Evolutionary conservation across 1,140 invertebrate species (phyloP).

Genomic region (Lycorma delicatula): DNA sequence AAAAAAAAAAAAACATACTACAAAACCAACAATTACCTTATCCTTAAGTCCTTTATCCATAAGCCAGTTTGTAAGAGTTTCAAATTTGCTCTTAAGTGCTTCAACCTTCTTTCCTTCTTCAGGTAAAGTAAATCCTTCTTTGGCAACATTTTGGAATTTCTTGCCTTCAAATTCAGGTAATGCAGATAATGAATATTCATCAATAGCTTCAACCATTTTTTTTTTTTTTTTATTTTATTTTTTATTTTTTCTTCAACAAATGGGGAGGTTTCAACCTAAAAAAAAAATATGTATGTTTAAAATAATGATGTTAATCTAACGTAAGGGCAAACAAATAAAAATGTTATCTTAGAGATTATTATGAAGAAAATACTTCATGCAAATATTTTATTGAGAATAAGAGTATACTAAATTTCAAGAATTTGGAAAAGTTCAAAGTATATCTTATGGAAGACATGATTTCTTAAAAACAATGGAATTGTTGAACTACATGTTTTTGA

Average conservation of each 20-base stretch:
- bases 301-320: not conserved
- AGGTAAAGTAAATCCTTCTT: constrained; percentile 89
- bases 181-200: constrained; percentile 95
- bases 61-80: constrained; percentile 89
- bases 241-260: constrained; percentile 96
- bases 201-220: constrained; percentile 91
- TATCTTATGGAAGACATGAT: too few species aligned
- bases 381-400: too few species aligned
- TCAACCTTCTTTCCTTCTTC: constrained; percentile 77
- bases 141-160: constrained; percentile 99
- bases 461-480: too few species aligned
- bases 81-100: constrained; percentile 68
- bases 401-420: too few species aligned
- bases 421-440: too few species aligned
- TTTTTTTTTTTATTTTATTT: too few species aligned
- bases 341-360: too few species aligned
- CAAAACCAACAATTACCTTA: too few species aligned
- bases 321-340: too few species aligned
- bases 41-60: constrained; percentile 79
- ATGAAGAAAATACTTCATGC: too few species aligned
- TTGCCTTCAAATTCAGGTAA: constrained; percentile 99
- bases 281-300: constrained; percentile 12
- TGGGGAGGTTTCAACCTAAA: constrained; percentile 74
- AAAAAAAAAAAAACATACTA: too few species aligned
- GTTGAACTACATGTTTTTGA: too few species aligned